Evolutionary conservation across 2,888 invertebrate species (phyloP), one percentile per base, ranked within the genome.

Genomic region (Drosophila limbata): DNA sequence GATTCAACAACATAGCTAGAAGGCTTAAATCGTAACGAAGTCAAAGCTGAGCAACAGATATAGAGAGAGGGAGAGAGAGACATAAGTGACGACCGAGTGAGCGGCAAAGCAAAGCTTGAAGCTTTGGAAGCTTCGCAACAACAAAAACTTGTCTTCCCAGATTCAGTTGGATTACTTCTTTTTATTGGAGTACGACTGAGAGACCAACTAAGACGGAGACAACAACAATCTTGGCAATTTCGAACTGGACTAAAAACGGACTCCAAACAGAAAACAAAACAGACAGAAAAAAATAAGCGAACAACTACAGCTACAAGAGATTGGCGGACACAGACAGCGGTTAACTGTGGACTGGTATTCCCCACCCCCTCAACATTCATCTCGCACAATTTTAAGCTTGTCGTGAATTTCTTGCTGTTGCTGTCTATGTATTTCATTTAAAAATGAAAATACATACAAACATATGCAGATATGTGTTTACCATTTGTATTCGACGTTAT

Each of bases 71-170:
- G 25, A 44, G 33, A 6, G 44, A 44, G 17, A 21, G 57, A 40
- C 60, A 50, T 60, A 73, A 52, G 47, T 37, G 25, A 39, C 40
- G 31, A 13, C 40, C 6, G 57, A 68, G 47, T 60, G 69, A 76
- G 75, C 39, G 51, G 39, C 37, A 48, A 72, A 59, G 37, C 52
- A 55, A 42, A 73, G 73, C 73, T 67, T 55, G 42, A 70, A 76
- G 77, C 77, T 76, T 62, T 52, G 50, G 60, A 76, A 76, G 65
- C 78, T 72, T 57, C 25, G 47, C 11, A 40, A 45, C 11, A 31
- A 48, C 75, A 80, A 85, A 86, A 89, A 90, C 89, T 90, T 81
- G 88, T 89, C 84, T 84, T 85, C 79, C 88, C 84, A 89, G 90
- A 85, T 90, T 88, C 68, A 86, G 81, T 80, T 76, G 73, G 78